Evolutionary conservation across 2,797 vertebrate species (phyloP), one percentile per base, ranked within the genome.

Genomic region (Erithacus rubecula): DNA sequence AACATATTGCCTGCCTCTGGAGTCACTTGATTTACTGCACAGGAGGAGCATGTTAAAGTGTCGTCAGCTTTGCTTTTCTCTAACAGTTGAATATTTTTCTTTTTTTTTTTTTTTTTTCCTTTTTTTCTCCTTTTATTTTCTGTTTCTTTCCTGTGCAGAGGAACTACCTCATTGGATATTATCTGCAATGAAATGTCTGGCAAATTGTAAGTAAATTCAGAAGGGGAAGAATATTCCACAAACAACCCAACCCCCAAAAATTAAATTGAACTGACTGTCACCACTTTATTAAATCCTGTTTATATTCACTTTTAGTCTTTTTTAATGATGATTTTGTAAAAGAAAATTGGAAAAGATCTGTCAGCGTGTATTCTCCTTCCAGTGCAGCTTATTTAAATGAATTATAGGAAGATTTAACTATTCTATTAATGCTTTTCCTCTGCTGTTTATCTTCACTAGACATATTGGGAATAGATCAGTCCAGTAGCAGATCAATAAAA

Each of bases 161-260:
- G 99, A 99, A 83, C 98, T 99, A 97, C 99, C 99, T 74, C 98
- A 99, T 58, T 99, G 99, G 99, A 98, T 99, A 88, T 96, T 99
- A 79, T 99, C 99, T 11, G 99, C 99, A 85, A 99, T 99, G 99
- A 99, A 99, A 96, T 99, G 99, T 94, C 97, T 99, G 44, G 98
- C 98, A 94, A 99, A 99, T 67, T 99, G 99, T 99, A 97, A 99
- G 99, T 99, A 97, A 80, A 83, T 74, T 53, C 19, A 44, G 26
- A 53, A 55, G 8, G 3, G 37, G 5, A 4, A 16, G 39, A 39
- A 43, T 15, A 36, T 27, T 1, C 15, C 23, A 51, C 36, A 43
- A 69, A 18, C n/a, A 46, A 23, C 6, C 7, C 11, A n/a, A 11
- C 1, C 5, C 5, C 2, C 0, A 36, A 47, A 91, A 93, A 89